Evolutionary conservation across 2,113 vertebrate species (phyloP), one percentile per base, ranked within the genome.

Genomic region (Melanerpes aurifrons): DNA sequence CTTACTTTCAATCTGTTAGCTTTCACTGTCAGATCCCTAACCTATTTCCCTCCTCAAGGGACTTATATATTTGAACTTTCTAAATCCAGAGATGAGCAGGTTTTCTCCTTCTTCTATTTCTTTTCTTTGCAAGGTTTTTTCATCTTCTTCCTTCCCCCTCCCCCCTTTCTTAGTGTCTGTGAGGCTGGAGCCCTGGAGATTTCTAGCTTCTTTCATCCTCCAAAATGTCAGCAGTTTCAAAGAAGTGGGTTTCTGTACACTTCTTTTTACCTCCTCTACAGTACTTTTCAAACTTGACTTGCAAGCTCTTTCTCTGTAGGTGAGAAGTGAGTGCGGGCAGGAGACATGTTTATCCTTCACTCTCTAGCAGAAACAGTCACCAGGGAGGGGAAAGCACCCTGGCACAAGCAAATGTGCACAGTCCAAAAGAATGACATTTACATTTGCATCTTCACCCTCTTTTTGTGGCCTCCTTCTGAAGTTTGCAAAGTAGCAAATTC

Each of bases 191-290:
- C 66, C 45, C 73, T 63, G 56, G 91, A 88, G 80, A 73, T 83
- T 93, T 93, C 70, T 83, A 78, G 11, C 35, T 64, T 32, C 95
- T 93, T 94, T 90, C 32, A 90, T 94, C 53, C 70, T 88, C 62
- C 26, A 77, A 45, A 86, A 73, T 84, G 76, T 90, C 86, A 90
- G 67, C 73, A 87, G 24, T 92, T 95, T 91, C 72, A 94, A 87
- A 91, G 57, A n/a, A 75, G n/a, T 69, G 66, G 24, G 29, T 72
- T 93, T 22, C 48, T 45, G 13, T 48, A 40, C 10, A 17, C 31
- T 80, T 47, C 64, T 91, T 94, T 68, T 81, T 69, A 90, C 11
- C 1, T 53, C 35, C 29, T 86, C 35, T 83, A 3, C 25, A 32
- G 40, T 77, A 22, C 29, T 86, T 53, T 45, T 70, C 56, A 82